Base-by-base conservation (phyloP, 2,888 invertebrate species). In the Terebella lapidaria region DNA sequence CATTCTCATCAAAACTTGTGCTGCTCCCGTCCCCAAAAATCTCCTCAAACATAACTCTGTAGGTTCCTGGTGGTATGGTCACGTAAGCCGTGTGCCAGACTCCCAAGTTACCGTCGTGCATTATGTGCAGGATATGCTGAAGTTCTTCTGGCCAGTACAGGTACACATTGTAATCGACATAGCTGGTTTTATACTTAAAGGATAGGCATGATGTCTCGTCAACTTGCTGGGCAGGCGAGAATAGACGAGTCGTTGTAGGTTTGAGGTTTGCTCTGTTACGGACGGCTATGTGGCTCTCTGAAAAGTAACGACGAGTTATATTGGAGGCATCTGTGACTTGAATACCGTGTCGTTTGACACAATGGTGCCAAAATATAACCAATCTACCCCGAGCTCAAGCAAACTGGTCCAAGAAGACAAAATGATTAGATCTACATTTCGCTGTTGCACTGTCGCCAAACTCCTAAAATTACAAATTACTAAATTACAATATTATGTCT, bases 101-200 rank as follows among this genome's bases (percentile, higher is more conserved):
- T 29, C 24, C 27, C 20, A 45, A 18, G 29, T 62, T 60, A 1
- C 62, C 64, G 26, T 64, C 64, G 42, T 64, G 64, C 27, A 55
- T 49, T 46, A 64, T 56, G 25, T 30, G 56, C 27, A 64, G 47
- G n/a, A 57, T 28, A 42, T 49, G 42, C 28, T 53, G 51, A 24
- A 49, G 28, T 28, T 47, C 51, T 15, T 42, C 46, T 2, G 4
- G 5, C 2, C 35, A 47, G 52, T 45, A 28, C 1, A 47, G 51
- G 45, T 35, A 59, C 2, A 64, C 56, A 28, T 29, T 42, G 58
- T 60, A 47, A 49, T 64, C 55, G 28, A 64, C 45, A 56, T 57
- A 64, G 22, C 62, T 45, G n/a, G 65, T 65, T 45, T 45, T 57
- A 54, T 63, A 65, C 18, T 35, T 25, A 35, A 62, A 65, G 5